Evolutionary conservation across 35 echinoderm and acorn worm genomes (phyloP).

Genomic region (Ptychodera flava): DNA sequence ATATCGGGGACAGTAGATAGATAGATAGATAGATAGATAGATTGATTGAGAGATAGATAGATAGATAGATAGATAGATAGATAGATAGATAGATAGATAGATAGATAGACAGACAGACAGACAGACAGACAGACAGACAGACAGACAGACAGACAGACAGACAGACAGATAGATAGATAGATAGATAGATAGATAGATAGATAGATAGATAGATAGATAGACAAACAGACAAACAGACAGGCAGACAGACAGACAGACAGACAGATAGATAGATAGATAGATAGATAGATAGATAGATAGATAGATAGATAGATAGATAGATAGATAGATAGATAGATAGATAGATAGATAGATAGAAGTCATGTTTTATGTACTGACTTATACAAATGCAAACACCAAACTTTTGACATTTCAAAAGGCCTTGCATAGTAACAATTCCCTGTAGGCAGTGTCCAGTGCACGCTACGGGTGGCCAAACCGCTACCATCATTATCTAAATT

Average conservation of each 20-base stretch:
- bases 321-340: constrained; percentile 2
- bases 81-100: neutral
- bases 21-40: too few relatives aligned
- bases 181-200: neutral
- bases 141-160: neutral
- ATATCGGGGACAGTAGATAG: too few relatives aligned
- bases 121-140: neutral
- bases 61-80: neutral
- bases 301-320: constrained; percentile 2
- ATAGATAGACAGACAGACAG: neutral
- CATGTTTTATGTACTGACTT: too few relatives aligned
- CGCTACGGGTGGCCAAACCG: too few relatives aligned
- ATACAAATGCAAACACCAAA: too few relatives aligned
- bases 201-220: constrained; percentile 2
- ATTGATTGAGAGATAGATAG: neutral
- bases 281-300: constrained; percentile 2
- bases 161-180: neutral
- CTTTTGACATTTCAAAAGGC: too few relatives aligned
- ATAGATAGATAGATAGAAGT: neutral
- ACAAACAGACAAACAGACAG: neutral
- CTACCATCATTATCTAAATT: too few relatives aligned
- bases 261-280: neutral
- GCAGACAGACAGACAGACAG: neutral
- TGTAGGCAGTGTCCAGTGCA: too few relatives aligned
- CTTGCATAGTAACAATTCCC: too few relatives aligned